These are phyloP conservation scores for Chrosomus eos DNA, from an alignment of 2,797 vertebrate genomes.

Conservation along the genomic window DNA sequence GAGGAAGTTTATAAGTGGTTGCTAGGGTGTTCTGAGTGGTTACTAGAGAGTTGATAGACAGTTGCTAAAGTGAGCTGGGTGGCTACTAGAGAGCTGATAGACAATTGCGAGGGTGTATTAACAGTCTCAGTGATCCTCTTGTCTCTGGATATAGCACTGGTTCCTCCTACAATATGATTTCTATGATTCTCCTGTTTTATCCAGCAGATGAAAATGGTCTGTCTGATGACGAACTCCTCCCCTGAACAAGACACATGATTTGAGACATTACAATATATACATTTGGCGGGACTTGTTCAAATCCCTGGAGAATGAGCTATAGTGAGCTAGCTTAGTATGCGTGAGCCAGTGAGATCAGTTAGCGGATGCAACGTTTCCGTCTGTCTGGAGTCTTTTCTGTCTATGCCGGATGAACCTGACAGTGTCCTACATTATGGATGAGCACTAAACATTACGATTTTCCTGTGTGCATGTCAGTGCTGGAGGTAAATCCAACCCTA, in stretches of 20 bases:
- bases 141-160: neutral
- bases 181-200: neutral
- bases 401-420: neutral
- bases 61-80: neutral
- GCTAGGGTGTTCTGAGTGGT: neutral
- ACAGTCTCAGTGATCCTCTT: neutral
- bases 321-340: neutral
- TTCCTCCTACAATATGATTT: neutral
- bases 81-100: neutral
- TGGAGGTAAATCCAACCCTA: neutral
- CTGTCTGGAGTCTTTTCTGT: conserved; percentile 26
- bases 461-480: neutral
- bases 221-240: neutral
- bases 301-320: neutral
- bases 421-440: conserved; percentile 11
- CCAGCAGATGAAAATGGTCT: neutral
- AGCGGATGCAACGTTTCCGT: neutral
- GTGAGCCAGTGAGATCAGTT: neutral
- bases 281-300: neutral
- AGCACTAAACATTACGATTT: neutral
- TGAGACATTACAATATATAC: neutral
- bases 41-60: neutral
- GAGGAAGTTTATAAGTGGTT: neutral
- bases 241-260: neutral
- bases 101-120: neutral